Conservation (phyloP, 2,797 vertebrate genomes). For the Leptodactylus fallax region DNA sequence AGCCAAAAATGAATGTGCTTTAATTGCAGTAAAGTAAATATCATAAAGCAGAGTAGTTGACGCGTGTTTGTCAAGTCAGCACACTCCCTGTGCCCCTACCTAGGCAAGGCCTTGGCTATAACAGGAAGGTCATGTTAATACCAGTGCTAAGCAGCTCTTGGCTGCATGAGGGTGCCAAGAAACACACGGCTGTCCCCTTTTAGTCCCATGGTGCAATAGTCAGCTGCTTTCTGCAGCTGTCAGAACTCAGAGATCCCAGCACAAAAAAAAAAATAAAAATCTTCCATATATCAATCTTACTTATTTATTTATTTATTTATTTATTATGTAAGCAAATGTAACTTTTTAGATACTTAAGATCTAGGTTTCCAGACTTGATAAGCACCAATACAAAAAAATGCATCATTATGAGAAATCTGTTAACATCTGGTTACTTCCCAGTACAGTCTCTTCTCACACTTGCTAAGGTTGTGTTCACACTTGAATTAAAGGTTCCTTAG, state of each 20-base stretch:
- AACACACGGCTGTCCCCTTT: conserved; percentile 32
- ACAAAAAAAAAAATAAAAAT: background rate
- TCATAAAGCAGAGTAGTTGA: conserved; percentile 23
- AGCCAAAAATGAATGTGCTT: conserved; percentile 31
- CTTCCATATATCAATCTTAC: background rate
- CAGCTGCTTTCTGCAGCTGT: conserved; percentile 46
- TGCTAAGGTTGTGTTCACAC: no score
- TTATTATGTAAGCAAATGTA: background rate
- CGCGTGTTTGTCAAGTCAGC: conserved; percentile 32
- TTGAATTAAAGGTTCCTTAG: no score
- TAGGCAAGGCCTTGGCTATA: conserved; percentile 46
- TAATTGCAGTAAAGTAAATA: conserved; percentile 41
- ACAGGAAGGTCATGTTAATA: conserved; percentile 55
- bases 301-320: background rate
- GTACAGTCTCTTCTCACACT: no score
- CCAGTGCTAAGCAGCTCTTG: conserved; percentile 49
- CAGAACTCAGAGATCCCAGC: conserved; percentile 2
- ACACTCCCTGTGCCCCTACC: conserved; percentile 4
- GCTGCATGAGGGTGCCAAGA: conserved; percentile 34
- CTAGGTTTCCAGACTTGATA: background rate
- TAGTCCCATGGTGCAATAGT: conserved; percentile 47
- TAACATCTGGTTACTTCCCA: no score
- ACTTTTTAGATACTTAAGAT: background rate
- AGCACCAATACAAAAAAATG: background rate
- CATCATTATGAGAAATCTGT: background rate